Base-by-base conservation (phyloP, 92 coral and sea anemone genomes). In the Heliopora coerulea region DNA sequence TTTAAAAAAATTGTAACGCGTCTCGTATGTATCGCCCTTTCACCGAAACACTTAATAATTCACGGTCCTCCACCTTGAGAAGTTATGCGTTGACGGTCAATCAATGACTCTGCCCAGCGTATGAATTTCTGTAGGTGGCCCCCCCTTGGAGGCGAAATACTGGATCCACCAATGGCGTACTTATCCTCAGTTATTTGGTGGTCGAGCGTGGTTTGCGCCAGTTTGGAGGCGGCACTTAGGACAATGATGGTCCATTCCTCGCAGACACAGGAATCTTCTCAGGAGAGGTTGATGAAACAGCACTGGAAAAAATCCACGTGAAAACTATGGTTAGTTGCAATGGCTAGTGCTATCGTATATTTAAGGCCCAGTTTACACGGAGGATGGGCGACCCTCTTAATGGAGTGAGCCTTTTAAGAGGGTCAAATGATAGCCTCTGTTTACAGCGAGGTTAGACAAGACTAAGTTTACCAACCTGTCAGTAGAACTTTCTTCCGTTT, bases 251-350 rank as follows among this genome's bases (percentile, higher is more conserved):
- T 52, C 62, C 77, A 35, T 70, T 50, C 27, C 77, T 56, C 25
- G 77, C 77, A 3, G 77, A 52, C 20, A 70, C 77, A 8, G 77
- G 77, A 20, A 70, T 70, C 63, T 70, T 70, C 13, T 70, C 77
- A 28, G 33, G 35, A 28, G 39, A 59, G n/a, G n/a, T n/a, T 46
- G 12, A n/a, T 2, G 52, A 46, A 46, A n/a, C n/a, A 6, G 17
- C n/a, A 46, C 52, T 46, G n/a, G n/a, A 46, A 46, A 46, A 2
- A 46, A n/a, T 6, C 15, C n/a, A 46, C n/a, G n/a, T n/a, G n/a
- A n/a, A n/a, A n/a, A n/a, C n/a, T n/a, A n/a, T n/a, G n/a, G n/a
- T n/a, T n/a, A n/a, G n/a, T n/a, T n/a, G n/a, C n/a, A n/a, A n/a
- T n/a, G n/a, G n/a, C n/a, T n/a, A n/a, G n/a, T n/a, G n/a, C n/a